phyloP scores from a whole-genome alignment of 2,797 vertebrate genomes.

The Hapalemur alaotrensis region DNA sequence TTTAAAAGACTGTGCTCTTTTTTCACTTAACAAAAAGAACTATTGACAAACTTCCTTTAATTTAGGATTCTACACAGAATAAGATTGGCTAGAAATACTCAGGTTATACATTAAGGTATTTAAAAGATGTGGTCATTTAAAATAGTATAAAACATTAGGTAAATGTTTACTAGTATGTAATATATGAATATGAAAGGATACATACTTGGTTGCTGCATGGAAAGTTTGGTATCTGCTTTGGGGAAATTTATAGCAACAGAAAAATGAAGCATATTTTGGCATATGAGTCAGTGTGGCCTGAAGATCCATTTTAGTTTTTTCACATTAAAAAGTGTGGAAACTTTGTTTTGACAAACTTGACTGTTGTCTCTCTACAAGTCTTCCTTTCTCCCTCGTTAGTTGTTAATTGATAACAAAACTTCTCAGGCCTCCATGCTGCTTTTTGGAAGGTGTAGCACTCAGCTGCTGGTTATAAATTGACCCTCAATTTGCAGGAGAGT shows the following conservation, averaged over 20 bases:
- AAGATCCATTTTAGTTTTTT: background rate
- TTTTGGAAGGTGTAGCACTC: background rate
- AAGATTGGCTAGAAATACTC: background rate
- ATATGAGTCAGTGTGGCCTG: background rate
- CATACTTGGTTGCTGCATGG: background rate
- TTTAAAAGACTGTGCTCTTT: background rate
- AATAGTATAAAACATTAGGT: background rate
- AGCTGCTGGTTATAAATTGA: background rate
- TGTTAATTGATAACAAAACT: background rate
- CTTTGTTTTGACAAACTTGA: background rate
- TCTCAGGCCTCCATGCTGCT: background rate
- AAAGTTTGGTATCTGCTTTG: background rate
- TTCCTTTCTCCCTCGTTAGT: background rate
- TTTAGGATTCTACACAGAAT: background rate
- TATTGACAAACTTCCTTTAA: background rate
- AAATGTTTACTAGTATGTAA: background rate
- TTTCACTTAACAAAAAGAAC: slow-evolving; percentile 24
- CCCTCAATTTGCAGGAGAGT: background rate
- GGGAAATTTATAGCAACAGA: background rate
- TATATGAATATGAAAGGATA: background rate
- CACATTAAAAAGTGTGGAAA: background rate
- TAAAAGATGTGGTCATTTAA: background rate
- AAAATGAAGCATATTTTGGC: background rate
- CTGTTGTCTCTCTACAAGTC: background rate
- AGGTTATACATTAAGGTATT: background rate